Base-by-base conservation (phyloP, 2,888 invertebrate genomes). In the Aphelenchoides bicaudatus region DNA sequence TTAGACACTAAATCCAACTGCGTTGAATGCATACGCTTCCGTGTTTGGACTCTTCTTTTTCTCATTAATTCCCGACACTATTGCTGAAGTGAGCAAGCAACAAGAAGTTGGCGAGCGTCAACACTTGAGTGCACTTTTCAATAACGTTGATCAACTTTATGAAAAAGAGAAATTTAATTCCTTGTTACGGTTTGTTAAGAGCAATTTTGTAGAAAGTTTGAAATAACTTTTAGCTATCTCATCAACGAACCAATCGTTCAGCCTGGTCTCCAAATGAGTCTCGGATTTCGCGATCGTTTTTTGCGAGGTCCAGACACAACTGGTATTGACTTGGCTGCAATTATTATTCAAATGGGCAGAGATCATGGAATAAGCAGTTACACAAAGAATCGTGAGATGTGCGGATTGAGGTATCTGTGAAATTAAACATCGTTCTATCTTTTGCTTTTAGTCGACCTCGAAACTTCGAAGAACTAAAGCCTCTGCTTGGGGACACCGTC, bases 1-100 rank as follows among this genome's bases (percentile, higher is more conserved):
- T 61, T 56, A 75, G 75, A 67, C 80, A 0, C 82, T 87, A 1
- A 86, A 91, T 79, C 86, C 90, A 0, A 84, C 86, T 6, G 84
- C 90, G 52, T 87, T 89, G 13, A 91, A 91, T 80, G 86, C 86
- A 76, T 92, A 91, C 81, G 88, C 91, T 0, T 52, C 78, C 0
- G 66, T 70, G 1, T 73, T 65, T 5, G 78, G 78, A 0, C 67
- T 70, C 47, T 74, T 79, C 65, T 78, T 79, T 63, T 59, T 68
- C 29, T 56, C 75, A 2, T 62, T 78, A 2, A 57, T 71, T 3
- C 75, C 76, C 0, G 68, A 68, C 31, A 39, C 48, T 1, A n/a
- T 68, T n/a, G 57, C 47, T 2, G 46, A 68, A 21, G 61, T 62
- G 21, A 59, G 69, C 27, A 63, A 50, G 52, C 59, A 56, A 55